Base-by-base conservation (phyloP, 2,888 invertebrate species). In the Scrobipalpa atriplicella region DNA sequence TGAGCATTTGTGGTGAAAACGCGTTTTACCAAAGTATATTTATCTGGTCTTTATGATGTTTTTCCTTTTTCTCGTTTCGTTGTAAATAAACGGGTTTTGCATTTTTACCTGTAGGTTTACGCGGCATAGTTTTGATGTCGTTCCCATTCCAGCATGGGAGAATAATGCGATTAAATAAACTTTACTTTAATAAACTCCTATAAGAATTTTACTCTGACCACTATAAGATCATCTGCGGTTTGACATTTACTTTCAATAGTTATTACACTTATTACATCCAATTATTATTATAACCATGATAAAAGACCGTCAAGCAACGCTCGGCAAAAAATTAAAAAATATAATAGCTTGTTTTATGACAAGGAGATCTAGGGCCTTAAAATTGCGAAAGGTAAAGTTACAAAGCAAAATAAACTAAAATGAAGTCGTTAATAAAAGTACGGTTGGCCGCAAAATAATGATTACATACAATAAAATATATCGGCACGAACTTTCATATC, bases 181-280 rank as follows among this genome's bases (percentile, higher is more conserved):
- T 13, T 2, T 43, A 13, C 13, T 43, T 47, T n/a, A 43, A 47
- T 47, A 47, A 6, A n/a, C n/a, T 16, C 6, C 47, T 16, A 47
- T n/a, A 47, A 47, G 47, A 47, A 47, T 47, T 47, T 16, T n/a
- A 47, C 47, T 47, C 47, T 47, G 21, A 54, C 54, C 54, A 54
- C 16, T 21, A n/a, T 58, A n/a, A 16, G 8, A 58, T 58, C 36
- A 21, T 66, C 70, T 81, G 79, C 74, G 80, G 80, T 78, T 74
- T 79, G 80, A 75, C 81, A 81, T 82, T 82, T 75, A 76, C 73
- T 72, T 78, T 72, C 74, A 72, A 66, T 68, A 73, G 69, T 73
- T 41, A 41, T 61, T 18, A 41, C 18, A 19, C 16, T 72, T 72
- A 73, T 77, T 80, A 78, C 76, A 76, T 71, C 72, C 80, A 82